These are phyloP conservation scores for Euschistus heros DNA, from an alignment of 1,140 invertebrate species.

Conservation along the genomic window DNA sequence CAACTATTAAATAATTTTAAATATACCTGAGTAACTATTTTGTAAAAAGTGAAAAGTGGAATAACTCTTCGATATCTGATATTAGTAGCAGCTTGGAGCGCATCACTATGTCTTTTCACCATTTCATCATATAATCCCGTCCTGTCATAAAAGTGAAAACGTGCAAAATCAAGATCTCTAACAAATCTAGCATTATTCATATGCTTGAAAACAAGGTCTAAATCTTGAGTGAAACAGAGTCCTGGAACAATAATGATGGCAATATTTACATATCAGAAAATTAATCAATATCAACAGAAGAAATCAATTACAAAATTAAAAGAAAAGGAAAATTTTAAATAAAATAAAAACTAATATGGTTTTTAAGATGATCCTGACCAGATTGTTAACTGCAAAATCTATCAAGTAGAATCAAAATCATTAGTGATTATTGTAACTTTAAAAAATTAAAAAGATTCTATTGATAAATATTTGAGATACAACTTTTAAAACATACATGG, in stretches of 20 bases:
- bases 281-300: neutral
- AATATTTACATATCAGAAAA: neutral
- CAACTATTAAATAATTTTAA: too few relatives aligned
- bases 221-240: conserved; percentile 65
- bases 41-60: conserved; percentile 60
- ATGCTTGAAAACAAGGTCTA: conserved; percentile 64
- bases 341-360: too few relatives aligned
- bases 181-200: conserved; percentile 82
- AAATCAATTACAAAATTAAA: too few relatives aligned
- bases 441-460: too few relatives aligned
- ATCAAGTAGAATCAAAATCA: too few relatives aligned
- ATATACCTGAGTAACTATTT: conserved; percentile 56
- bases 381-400: too few relatives aligned
- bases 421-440: too few relatives aligned
- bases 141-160: conserved; percentile 63
- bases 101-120: conserved; percentile 45
- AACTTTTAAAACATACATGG: too few relatives aligned
- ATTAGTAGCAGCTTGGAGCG: conserved; percentile 58
- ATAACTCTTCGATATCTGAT: conserved; percentile 67
- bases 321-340: too few relatives aligned
- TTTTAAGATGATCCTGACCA: too few relatives aligned
- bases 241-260: conserved; percentile 40
- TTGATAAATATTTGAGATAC: too few relatives aligned
- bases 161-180: conserved; percentile 70
- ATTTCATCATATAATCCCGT: conserved; percentile 55